Conservation (phyloP, 2,888 invertebrate genomes). For the Tubiluchus corallicola region DNA sequence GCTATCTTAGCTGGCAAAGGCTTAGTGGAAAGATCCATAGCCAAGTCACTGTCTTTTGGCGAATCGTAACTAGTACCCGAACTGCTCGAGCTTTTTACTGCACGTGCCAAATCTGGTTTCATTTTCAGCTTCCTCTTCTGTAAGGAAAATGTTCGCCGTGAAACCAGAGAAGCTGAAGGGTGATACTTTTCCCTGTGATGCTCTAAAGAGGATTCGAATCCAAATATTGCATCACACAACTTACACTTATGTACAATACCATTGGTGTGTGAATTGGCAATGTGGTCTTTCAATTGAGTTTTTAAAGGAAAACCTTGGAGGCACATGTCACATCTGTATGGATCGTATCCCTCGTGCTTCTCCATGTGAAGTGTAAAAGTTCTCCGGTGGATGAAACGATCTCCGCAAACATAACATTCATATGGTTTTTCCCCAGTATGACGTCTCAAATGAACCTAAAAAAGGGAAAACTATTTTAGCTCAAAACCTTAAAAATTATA, state of each 20-base stretch:
- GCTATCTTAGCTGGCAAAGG: background rate
- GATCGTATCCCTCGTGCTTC: background rate
- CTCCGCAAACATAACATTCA: slow-evolving; percentile 3
- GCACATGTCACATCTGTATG: background rate
- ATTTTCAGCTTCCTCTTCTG: too few relatives aligned
- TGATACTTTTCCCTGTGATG: too few relatives aligned
- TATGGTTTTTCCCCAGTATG: background rate
- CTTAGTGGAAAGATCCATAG: background rate
- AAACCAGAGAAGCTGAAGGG: background rate
- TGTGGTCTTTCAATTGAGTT: background rate
- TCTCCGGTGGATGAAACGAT: background rate
- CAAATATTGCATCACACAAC: background rate
- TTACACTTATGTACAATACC: background rate
- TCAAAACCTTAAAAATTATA: too few relatives aligned
- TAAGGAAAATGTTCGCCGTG: too few relatives aligned
- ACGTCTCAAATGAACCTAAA: background rate
- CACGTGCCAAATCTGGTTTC: too few relatives aligned
- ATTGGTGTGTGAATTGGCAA: background rate
- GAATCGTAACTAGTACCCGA: background rate
- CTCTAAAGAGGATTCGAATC: background rate
- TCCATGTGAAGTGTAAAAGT: background rate
- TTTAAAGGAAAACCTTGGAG: background rate
- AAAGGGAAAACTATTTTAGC: too few relatives aligned
- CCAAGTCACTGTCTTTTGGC: background rate
- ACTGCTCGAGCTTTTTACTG: background rate